Evolutionary conservation across 2,113 vertebrate species (phyloP), one percentile per base, ranked within the genome.

Genomic region (Phoenicopterus ruber): DNA sequence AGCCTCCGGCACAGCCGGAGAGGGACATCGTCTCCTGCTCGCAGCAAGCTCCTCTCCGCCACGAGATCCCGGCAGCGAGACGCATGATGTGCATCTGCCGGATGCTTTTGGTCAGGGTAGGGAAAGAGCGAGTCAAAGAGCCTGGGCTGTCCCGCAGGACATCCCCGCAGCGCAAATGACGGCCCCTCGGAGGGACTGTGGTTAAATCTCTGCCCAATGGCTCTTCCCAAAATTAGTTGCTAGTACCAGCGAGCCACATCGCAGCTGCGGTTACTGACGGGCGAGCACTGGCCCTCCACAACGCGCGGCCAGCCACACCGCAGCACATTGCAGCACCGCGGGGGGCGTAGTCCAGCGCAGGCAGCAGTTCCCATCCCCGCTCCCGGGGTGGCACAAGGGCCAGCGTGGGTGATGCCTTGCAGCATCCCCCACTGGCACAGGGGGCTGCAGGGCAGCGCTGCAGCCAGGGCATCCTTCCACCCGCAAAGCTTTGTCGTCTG

Each of bases 251-350:
- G 0, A 66, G 54, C 38, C 84, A 11, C 10, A 3, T 22, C 28
- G 38, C 38, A 67, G 65, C 47, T 4, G 22, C 5, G 0, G 7
- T 62, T 52, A 11, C 36, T 18, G 7, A 24, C 5, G 6, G 58
- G 63, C 54, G 20, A 65, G 55, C 8, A 4, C 42, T 19, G 44
- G 6, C 31, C 17, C 21, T 34, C 19, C 8, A 15, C 6, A 24
- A 17, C 2, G 1, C 5, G 0, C 0, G 1, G 40, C 40, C 42
- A 29, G 61, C 18, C 36, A 22, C 72, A 32, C 6, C 58, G 26
- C 2, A 0, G 13, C 25, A 4, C 6, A 0, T 0, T 0, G 9
- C 5, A 29, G 72, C 32, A 13, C 32, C 0, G 1, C 44, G 20
- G 25, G 19, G 34, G 4, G 5, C 4, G 19, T 3, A 19, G 55